phyloP scores from a whole-genome alignment of 2,888 invertebrate species.

The Pseudanteris insignis region DNA sequence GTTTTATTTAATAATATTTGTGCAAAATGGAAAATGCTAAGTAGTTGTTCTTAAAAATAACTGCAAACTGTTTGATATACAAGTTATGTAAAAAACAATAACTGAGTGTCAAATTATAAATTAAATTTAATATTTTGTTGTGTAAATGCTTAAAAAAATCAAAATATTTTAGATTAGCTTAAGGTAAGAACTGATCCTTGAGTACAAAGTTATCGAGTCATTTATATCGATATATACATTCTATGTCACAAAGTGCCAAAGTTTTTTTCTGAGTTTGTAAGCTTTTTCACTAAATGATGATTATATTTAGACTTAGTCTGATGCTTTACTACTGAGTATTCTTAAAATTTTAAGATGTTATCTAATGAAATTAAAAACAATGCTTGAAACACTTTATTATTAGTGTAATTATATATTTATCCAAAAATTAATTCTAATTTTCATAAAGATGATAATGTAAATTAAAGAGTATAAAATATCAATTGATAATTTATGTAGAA shows the following conservation, averaged over 20 bases:
- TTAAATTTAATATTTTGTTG: background rate
- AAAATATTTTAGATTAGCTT: too few species aligned
- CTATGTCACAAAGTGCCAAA: constrained; percentile 34
- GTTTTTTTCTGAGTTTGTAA: constrained; percentile 5
- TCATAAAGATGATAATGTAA: too few species aligned
- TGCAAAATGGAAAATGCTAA: background rate
- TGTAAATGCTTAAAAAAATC: too few species aligned
- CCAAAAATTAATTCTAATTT: too few species aligned
- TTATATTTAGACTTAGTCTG: background rate
- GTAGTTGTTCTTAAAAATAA: background rate
- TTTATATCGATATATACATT: constrained; percentile 4
- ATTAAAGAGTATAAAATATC: too few species aligned
- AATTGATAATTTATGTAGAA: too few species aligned
- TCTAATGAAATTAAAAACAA: too few species aligned
- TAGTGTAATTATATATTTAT: too few species aligned
- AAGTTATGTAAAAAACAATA: constrained; percentile 4
- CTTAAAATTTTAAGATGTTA: too few species aligned
- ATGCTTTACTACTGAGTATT: background rate
- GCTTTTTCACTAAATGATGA: background rate
- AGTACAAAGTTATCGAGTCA: constrained; percentile 13
- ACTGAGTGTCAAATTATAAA: background rate
- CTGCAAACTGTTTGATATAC: background rate
- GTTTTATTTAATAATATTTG: background rate
- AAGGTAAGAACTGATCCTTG: too few species aligned
- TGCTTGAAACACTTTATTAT: too few species aligned